phyloP scores from a whole-genome alignment of 1,140 invertebrate genomes.

The Zaprionus vittiger region DNA sequence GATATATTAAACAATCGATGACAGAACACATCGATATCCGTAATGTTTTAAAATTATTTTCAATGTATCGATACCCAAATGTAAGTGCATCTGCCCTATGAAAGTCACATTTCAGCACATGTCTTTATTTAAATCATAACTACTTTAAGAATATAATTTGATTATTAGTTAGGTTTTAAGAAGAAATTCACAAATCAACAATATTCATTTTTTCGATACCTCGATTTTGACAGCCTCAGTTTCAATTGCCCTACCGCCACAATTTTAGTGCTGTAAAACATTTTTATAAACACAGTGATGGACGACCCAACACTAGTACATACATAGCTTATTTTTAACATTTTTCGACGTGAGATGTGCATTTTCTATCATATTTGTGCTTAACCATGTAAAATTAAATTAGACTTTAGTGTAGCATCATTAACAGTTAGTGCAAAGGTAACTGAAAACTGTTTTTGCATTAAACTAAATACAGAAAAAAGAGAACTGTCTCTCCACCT shows the following conservation, averaged over 20 bases:
- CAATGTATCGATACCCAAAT: neutral
- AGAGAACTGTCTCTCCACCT: constrained; percentile 42
- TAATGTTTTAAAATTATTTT: neutral
- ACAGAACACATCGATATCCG: neutral
- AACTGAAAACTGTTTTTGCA: constrained; percentile 35
- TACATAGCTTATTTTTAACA: constrained; percentile 75
- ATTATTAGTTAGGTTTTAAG: neutral
- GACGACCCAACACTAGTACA: constrained; percentile 54
- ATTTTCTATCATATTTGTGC: constrained; percentile 79
- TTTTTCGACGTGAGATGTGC: constrained; percentile 76
- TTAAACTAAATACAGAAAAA: constrained; percentile 14
- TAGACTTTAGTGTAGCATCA: constrained; percentile 72
- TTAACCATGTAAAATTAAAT: constrained; percentile 78
- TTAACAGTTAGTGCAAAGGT: constrained; percentile 78
- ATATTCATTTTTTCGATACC: constrained; percentile 2
- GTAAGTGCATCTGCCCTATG: neutral
- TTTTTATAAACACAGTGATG: constrained; percentile 21
- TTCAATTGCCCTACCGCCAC: constrained; percentile 20
- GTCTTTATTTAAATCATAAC: neutral
- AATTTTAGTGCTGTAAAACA: constrained; percentile 26
- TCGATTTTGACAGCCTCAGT: neutral
- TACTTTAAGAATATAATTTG: too few species aligned
- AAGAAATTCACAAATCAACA: neutral
- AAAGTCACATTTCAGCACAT: neutral
- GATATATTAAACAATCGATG: neutral